A percentile compares a stretch with the other conserved stretches of the same genome.
phyloP scores from a whole-genome alignment of 1,140 invertebrate species.

The Maconellicoccus hirsutus region DNA sequence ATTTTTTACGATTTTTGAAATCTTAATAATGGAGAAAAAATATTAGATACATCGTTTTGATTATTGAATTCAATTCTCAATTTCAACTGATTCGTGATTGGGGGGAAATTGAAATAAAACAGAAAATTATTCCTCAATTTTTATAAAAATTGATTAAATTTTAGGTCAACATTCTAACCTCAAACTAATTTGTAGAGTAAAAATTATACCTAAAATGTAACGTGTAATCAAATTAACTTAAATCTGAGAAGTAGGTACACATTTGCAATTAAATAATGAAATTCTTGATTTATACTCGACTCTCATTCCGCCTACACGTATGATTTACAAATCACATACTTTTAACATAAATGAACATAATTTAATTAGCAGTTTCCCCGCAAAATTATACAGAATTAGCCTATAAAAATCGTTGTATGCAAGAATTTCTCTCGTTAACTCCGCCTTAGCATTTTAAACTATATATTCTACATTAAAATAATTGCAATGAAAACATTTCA shows the following conservation, averaged over 20 bases:
- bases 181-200: not conserved
- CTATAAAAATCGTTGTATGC: not conserved
- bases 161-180: not conserved
- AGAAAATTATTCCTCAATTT: no score
- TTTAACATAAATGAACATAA: constrained; percentile 1
- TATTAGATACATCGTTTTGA: no score
- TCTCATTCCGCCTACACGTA: not conserved
- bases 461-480: not conserved
- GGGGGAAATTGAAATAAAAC: no score
- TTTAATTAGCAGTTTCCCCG: not conserved
- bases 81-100: no score
- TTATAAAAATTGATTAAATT: not conserved
- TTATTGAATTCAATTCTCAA: no score
- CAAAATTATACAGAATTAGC: constrained; percentile 5
- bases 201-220: not conserved
- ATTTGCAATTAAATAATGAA: not conserved
- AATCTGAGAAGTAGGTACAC: not conserved
- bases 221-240: not conserved
- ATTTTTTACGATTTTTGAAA: no score
- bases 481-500: not conserved
- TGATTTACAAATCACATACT: not conserved
- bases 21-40: no score
- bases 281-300: not conserved
- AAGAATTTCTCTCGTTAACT: not conserved
- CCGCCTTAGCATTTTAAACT: not conserved